phyloP scores from a whole-genome alignment of 2,113 vertebrate species.

The Tylochromis polylepis region DNA sequence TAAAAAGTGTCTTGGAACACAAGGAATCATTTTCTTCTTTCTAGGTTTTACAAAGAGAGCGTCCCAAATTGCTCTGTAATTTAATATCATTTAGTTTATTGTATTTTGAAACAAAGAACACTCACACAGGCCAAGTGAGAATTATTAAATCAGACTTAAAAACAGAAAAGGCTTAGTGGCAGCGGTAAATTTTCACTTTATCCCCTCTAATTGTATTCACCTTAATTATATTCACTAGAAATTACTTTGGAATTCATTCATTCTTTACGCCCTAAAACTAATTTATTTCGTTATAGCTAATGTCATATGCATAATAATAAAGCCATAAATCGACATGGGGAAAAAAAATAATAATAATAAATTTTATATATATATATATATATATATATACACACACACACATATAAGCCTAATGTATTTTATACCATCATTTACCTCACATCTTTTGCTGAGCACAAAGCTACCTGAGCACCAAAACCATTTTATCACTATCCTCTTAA shows the following conservation, averaged over 20 bases:
- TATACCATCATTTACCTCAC: constrained; percentile 9
- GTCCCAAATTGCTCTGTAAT: constrained; percentile 27
- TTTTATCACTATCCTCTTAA: neutral
- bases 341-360: too few species aligned
- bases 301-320: neutral
- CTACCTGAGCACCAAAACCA: constrained; percentile 3
- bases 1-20: constrained; percentile 1
- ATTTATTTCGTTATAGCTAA: neutral
- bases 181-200: neutral
- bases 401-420: constrained; percentile 35
- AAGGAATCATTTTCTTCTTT: neutral
- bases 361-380: too few species aligned
- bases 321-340: neutral
- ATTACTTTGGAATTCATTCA: constrained; percentile 6
- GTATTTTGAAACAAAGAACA: constrained; percentile 16
- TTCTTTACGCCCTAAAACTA: neutral
- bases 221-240: constrained; percentile 20
- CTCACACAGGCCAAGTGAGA: neutral
- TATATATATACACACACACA: too few species aligned
- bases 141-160: neutral
- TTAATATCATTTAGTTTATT: constrained; percentile 33
- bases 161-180: neutral
- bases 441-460: constrained; percentile 32
- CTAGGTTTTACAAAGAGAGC: neutral
- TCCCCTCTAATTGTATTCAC: constrained; percentile 4